phyloP scores from a whole-genome alignment of 1,140 invertebrate genomes.

The Drosophila tristis region DNA sequence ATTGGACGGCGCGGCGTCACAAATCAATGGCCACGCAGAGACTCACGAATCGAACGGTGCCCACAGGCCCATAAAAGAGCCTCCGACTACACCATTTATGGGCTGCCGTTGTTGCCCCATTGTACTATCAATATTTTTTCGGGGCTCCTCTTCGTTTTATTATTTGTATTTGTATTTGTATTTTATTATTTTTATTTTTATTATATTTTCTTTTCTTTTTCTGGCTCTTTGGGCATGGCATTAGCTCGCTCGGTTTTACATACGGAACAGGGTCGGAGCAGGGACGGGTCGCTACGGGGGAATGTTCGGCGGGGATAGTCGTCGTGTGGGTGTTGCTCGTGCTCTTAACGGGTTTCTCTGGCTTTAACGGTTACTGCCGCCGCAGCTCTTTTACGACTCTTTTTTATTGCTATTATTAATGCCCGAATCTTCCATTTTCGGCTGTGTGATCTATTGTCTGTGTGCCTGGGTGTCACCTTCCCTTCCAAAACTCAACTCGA shows the following conservation, averaged over 20 bases:
- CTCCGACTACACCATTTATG: conserved; percentile 64
- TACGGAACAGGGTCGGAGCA: not conserved
- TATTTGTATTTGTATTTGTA: conserved; percentile 57
- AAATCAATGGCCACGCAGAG: conserved; percentile 57
- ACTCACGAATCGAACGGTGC: conserved; percentile 25
- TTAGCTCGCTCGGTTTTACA: conserved; percentile 30
- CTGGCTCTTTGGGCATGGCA: conserved; percentile 41
- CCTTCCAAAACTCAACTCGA: conserved; percentile 4
- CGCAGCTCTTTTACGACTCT: conserved; percentile 64
- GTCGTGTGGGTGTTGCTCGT: conserved; percentile 73
- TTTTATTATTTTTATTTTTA: conserved; percentile 28
- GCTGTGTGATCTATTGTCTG: conserved; percentile 65
- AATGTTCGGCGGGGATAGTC: not conserved
- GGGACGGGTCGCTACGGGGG: no score
- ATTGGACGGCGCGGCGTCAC: conserved; percentile 44
- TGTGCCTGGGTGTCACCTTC: conserved; percentile 33
- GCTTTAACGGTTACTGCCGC: conserved; percentile 74
- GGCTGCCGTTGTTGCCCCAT: conserved; percentile 45
- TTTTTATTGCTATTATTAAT: conserved; percentile 77
- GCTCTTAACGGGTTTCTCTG: conserved; percentile 78
- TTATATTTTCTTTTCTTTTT: conserved; percentile 18
- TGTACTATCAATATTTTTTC: conserved; percentile 72
- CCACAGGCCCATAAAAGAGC: conserved; percentile 26
- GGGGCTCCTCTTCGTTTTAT: conserved; percentile 58
- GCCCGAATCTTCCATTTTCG: conserved; percentile 73